A percentile compares a stretch with the other conserved stretches of the same genome.
These are phyloP conservation scores for Oxyura jamaicensis DNA, from an alignment of 2,113 vertebrate genomes.

Conservation along the genomic window DNA sequence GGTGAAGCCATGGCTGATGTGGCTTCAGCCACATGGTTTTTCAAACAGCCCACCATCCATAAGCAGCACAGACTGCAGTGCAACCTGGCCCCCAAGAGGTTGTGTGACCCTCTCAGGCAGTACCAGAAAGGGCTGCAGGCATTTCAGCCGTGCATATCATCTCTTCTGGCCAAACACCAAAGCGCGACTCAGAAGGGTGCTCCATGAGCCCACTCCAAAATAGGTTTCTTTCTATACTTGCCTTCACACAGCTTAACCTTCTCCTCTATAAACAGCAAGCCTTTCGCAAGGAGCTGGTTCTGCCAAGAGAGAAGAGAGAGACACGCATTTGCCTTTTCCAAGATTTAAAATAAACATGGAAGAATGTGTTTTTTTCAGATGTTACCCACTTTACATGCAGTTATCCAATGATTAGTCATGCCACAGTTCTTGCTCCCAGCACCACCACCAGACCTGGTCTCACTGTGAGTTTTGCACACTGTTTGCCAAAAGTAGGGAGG, in stretches of 20 bases:
- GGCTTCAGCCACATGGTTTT: background rate
- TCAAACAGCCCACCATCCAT: background rate
- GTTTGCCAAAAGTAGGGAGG: background rate
- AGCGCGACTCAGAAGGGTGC: conserved; percentile 2
- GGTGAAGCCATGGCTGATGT: background rate
- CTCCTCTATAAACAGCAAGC: conserved; percentile 87
- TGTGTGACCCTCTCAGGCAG: background rate
- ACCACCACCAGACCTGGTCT: background rate
- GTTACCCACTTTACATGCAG: background rate
- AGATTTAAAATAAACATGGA: background rate
- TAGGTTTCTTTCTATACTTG: conserved; percentile 60
- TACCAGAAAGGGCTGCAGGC: rapidly evolving
- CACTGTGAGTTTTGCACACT: background rate
- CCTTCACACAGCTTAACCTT: conserved; percentile 88
- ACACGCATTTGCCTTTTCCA: conserved; percentile 21
- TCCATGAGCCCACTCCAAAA: background rate
- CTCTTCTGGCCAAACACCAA: conserved; percentile 11
- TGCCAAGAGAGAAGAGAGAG: conserved; percentile 77
- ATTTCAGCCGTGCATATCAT: background rate
- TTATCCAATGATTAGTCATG: background rate
- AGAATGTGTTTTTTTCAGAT: background rate
- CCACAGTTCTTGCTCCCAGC: background rate
- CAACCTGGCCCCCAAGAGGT: background rate
- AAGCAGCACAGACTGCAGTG: background rate
- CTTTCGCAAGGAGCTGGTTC: conserved; percentile 93